phyloP scores from a whole-genome alignment of 2,797 vertebrate genomes.

The Rhinophrynus dorsalis region DNA sequence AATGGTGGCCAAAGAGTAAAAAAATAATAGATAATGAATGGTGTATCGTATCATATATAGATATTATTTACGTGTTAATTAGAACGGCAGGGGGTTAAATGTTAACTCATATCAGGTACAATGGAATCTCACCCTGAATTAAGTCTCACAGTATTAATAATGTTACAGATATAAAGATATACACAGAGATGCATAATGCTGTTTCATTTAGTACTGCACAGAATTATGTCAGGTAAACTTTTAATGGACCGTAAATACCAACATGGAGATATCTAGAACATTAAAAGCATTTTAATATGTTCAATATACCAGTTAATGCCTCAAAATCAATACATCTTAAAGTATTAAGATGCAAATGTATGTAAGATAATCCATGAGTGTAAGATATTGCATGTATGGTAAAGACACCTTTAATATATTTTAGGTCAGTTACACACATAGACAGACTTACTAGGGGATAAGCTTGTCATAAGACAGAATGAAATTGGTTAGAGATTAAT shows the following conservation, averaged over 20 bases:
- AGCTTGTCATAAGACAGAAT: no score
- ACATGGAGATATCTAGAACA: constrained; percentile 18
- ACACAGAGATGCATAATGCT: constrained; percentile 12
- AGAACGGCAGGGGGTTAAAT: no score
- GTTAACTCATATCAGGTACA: no score
- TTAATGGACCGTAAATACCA: constrained; percentile 34
- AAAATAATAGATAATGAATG: no score
- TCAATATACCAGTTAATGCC: constrained; percentile 39
- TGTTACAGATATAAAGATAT: constrained; percentile 3
- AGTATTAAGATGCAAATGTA: constrained; percentile 43
- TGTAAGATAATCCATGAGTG: neutral
- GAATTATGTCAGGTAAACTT: constrained; percentile 5
- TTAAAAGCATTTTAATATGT: constrained; percentile 37
- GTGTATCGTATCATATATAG: no score
- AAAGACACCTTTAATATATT: no score
- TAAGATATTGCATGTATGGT: constrained; percentile 39
- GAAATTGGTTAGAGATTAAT: no score
- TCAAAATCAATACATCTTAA: constrained; percentile 35
- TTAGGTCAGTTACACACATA: no score
- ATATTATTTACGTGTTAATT: no score
- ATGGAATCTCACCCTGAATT: neutral
- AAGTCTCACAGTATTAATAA: constrained; percentile 3
- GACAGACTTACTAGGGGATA: no score
- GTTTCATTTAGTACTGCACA: constrained; percentile 25
- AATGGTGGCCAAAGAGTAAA: no score